phyloP scores from a whole-genome alignment of 92 coral and sea anemone species.

The Pocillopora grandis region DNA sequence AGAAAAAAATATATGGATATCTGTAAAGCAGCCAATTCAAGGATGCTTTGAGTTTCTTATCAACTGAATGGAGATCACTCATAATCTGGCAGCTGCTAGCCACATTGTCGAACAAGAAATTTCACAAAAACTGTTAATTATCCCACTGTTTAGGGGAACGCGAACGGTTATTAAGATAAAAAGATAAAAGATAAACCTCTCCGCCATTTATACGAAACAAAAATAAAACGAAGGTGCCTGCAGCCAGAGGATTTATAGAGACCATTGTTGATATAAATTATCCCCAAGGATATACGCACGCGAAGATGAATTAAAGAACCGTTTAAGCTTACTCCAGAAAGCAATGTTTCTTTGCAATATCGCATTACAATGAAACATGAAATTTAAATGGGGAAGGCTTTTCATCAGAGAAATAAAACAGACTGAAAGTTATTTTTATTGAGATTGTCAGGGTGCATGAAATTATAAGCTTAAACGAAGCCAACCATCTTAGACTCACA shows the following conservation, averaged over 20 bases:
- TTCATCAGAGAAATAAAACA: not conserved
- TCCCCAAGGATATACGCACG: not conserved
- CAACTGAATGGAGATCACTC: slow-evolving; percentile 10
- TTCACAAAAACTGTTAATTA: slow-evolving; percentile 44
- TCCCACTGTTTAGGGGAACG: slow-evolving; percentile 35
- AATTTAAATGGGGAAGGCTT: not conserved
- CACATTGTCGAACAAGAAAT: slow-evolving; percentile 41
- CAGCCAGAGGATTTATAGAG: slow-evolving; percentile 3
- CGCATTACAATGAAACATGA: slow-evolving; percentile 14
- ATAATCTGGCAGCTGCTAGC: slow-evolving; percentile 34
- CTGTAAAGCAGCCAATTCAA: not conserved
- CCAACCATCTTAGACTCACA: not conserved
- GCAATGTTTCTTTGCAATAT: slow-evolving; percentile 11
- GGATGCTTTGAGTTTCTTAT: slow-evolving; percentile 24
- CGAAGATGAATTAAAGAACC: not conserved
- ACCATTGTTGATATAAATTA: not conserved
- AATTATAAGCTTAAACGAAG: not conserved
- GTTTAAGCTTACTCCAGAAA: not conserved
- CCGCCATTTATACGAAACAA: slow-evolving; percentile 16
- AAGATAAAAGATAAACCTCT: slow-evolving; percentile 30
- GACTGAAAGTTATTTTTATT: not conserved
- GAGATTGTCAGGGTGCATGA: not conserved
- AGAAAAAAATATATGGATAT: not conserved
- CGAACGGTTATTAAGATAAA: slow-evolving; percentile 49
- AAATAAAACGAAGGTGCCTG: not conserved